Conservation (phyloP, 2,888 invertebrate genomes). For the Agrenia bidenticulata region DNA sequence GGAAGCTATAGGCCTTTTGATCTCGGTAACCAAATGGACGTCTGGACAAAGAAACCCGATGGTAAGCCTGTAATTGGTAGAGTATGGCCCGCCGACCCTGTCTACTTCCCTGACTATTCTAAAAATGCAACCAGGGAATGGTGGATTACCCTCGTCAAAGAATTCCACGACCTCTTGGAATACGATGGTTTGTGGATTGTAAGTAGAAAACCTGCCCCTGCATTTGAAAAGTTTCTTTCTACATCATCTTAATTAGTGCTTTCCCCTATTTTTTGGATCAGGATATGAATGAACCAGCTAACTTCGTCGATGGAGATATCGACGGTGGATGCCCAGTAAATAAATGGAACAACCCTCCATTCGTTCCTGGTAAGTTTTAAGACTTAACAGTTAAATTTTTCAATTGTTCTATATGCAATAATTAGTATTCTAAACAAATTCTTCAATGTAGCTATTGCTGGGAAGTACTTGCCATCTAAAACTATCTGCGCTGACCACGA, state of each 20-base stretch:
- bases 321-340: slow-evolving; percentile 63
- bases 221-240: not conserved
- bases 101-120: slow-evolving; percentile 51
- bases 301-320: slow-evolving; percentile 67
- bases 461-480: not conserved
- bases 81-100: slow-evolving; percentile 45
- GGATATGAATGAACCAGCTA: slow-evolving; percentile 89
- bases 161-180: slow-evolving; percentile 45
- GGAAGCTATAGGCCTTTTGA: slow-evolving; percentile 32
- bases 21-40: slow-evolving; percentile 51
- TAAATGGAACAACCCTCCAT: slow-evolving; percentile 67
- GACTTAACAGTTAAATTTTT: not conserved
- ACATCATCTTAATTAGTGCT: slow-evolving; percentile 13
- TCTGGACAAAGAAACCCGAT: slow-evolving; percentile 47
- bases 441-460: slow-evolving; percentile 7
- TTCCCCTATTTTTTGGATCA: too few species aligned
- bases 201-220: slow-evolving; percentile 18
- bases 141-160: slow-evolving; percentile 45
- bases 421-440: not conserved
- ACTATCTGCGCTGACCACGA: slow-evolving; percentile 27
- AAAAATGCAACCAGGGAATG: slow-evolving; percentile 42
- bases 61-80: slow-evolving; percentile 41
- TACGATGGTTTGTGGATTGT: slow-evolving; percentile 53
- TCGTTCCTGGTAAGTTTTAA: slow-evolving; percentile 63
- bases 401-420: not conserved